These are phyloP conservation scores for Sciurus niger DNA, from an alignment of 2,113 vertebrate species.

Conservation along the genomic window DNA sequence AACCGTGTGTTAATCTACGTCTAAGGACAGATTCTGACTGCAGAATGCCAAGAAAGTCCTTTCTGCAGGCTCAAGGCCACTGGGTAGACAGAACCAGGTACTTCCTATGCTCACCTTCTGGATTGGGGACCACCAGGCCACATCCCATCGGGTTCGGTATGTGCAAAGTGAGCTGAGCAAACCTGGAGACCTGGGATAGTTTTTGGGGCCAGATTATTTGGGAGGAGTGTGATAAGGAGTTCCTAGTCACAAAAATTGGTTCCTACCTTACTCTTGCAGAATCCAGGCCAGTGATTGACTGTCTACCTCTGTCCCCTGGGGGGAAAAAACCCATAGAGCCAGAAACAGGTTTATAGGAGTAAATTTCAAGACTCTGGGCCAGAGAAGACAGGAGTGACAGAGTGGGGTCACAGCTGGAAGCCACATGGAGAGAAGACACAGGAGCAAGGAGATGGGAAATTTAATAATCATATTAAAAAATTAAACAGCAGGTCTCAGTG, in stretches of 20 bases:
- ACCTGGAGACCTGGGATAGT: neutral
- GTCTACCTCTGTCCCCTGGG: neutral
- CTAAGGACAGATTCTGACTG: neutral
- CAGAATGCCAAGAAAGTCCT: neutral
- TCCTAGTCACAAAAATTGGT: neutral
- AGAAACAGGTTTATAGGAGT: neutral
- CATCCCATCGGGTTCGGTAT: neutral
- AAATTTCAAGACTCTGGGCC: constrained; percentile 35
- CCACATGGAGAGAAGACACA: constrained; percentile 10
- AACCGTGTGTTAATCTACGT: neutral
- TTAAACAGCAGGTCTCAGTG: constrained; percentile 74
- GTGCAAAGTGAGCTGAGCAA: neutral
- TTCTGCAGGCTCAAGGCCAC: neutral
- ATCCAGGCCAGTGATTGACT: neutral
- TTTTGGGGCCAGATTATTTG: neutral
- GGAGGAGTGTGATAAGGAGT: neutral
- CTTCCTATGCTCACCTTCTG: neutral
- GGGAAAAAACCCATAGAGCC: neutral
- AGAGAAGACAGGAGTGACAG: neutral
- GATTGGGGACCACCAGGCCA: neutral
- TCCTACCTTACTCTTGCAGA: neutral
- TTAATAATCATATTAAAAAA: constrained; percentile 81
- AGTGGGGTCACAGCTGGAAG: constrained; percentile 53
- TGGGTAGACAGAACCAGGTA: neutral
- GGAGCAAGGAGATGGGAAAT: constrained; percentile 67